Evolutionary conservation across 2,113 vertebrate species (phyloP), one percentile per base, ranked within the genome.

Genomic region (Pyrgilauda ruficollis): DNA sequence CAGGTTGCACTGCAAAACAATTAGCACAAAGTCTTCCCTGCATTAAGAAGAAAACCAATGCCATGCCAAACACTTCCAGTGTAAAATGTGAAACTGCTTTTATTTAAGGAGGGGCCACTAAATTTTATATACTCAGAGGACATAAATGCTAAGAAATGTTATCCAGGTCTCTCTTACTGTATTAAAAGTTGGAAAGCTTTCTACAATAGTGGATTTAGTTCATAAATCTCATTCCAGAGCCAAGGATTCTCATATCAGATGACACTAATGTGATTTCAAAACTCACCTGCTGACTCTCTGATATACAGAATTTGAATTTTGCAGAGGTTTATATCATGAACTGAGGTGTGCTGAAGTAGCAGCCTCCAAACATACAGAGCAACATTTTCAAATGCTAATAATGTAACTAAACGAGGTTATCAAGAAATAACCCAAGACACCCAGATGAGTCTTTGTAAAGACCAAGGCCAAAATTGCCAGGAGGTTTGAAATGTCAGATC

Each of bases 241-340:
- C 52, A 37, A 31, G 9, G 23, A 84, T 62, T 83, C 56, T 93
- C 47, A 7, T 7, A 58, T 43, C 18, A 61, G 49, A n/a, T 80
- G 52, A 93, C 41, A 20, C 13, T 66, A 69, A 11, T 37, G 30
- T 53, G 43, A 80, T 80, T 93, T 69, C 86, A 87, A 87, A 92
- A 62, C 27, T 68, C 81, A 89, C 31, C n/a, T 74, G 63, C 37
- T 4, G 8, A 62, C 37, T 39, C 63, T 49, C 50, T 83, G 46
- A 67, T 33, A 47, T 24, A 70, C 3, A 73, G 49, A 82, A 82
- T 73, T 69, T 35, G 41, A 55, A 41, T 74, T 93, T 94, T 39
- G 18, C 3, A 3, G n/a, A 50, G n/a, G 59, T 52, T 88, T 62
- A 47, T 2, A 0, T n/a, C 67, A 63, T 0, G 1, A 20, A 5